phyloP scores from a whole-genome alignment of 2,888 invertebrate genomes.

The Gortyna flavago region DNA sequence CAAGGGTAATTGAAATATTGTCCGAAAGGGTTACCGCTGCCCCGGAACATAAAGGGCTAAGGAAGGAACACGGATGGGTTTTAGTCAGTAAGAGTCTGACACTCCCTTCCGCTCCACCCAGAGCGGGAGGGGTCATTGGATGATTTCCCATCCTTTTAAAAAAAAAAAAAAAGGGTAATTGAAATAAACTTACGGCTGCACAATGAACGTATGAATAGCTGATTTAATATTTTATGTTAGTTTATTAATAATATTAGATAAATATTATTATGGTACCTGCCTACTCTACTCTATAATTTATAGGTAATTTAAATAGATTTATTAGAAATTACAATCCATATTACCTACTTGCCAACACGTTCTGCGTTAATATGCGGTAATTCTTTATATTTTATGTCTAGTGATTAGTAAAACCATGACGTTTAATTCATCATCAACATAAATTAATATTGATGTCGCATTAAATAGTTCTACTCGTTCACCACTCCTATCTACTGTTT shows the following conservation, averaged over 20 bases:
- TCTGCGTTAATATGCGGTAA: conserved; percentile 2
- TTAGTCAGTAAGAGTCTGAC: too few relatives aligned
- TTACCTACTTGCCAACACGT: too few relatives aligned
- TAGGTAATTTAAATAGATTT: background rate
- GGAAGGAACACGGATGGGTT: too few relatives aligned
- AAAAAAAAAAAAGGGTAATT: too few relatives aligned
- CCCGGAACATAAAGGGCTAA: too few relatives aligned
- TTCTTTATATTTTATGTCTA: conserved; percentile 21
- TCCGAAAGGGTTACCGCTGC: too few relatives aligned
- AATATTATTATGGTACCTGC: background rate
- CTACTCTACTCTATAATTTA: background rate
- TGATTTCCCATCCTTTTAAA: too few relatives aligned
- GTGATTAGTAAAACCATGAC: conserved; percentile 6
- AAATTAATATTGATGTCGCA: conserved; percentile 14
- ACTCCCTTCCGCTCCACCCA: too few relatives aligned
- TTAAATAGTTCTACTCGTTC: conserved; percentile 15
- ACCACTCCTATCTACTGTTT: background rate
- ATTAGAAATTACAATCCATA: background rate
- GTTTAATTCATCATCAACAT: conserved; percentile 11
- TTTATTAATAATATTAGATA: background rate
- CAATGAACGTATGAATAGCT: too few relatives aligned
- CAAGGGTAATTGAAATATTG: too few relatives aligned
- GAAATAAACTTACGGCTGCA: background rate
- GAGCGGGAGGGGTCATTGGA: too few relatives aligned
- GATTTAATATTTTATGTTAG: background rate